Evolutionary conservation across 1,140 invertebrate genomes (phyloP).

Genomic region (Cepaea nemoralis): DNA sequence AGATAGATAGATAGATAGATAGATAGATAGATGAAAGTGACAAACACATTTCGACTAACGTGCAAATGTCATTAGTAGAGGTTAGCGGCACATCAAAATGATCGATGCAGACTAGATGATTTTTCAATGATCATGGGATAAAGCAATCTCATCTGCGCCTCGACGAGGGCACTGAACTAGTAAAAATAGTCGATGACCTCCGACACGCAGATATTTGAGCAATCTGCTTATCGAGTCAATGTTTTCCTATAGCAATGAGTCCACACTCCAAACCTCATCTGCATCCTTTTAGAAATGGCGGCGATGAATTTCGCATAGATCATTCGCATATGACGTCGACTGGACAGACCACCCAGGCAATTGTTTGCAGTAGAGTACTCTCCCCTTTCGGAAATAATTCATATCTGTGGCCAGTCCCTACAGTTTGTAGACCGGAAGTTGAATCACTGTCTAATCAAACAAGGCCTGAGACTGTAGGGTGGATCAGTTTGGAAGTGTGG

Average conservation of each 20-base stretch:
- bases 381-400: neutral
- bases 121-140: neutral
- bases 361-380: neutral
- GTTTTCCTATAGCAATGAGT: neutral
- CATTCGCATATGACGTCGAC: neutral
- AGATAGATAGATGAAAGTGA: too few species aligned
- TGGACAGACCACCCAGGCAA: neutral
- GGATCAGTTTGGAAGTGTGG: neutral
- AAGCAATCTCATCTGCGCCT: neutral
- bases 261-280: neutral
- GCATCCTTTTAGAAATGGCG: constrained; percentile 15
- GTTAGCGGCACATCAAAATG: too few species aligned
- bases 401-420: constrained; percentile 13
- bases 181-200: constrained; percentile 1
- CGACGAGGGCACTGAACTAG: neutral
- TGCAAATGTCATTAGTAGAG: too few species aligned
- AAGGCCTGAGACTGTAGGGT: neutral
- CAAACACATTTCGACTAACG: too few species aligned
- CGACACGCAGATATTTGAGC: constrained; percentile 27
- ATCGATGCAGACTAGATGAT: neutral
- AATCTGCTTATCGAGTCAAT: constrained; percentile 27
- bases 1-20: too few species aligned
- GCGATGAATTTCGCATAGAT: constrained; percentile 22
- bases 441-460: constrained; percentile 27
- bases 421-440: constrained; percentile 18